Evolutionary conservation across 2,797 vertebrate species (phyloP).

Genomic region (Gymnodraco acuticeps): DNA sequence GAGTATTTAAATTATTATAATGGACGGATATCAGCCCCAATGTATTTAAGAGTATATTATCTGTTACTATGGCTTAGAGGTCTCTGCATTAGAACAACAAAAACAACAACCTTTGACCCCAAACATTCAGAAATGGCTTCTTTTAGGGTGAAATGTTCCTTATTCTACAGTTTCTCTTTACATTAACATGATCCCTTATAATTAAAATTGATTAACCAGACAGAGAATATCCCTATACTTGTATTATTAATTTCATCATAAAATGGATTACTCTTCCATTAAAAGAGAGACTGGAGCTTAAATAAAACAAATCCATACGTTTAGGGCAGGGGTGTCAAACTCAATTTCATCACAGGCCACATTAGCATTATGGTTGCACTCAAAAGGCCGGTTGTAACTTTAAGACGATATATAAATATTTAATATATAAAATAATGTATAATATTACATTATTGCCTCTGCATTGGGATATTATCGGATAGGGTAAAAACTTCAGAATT

Average conservation of each 20-base stretch:
- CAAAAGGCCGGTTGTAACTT: no score
- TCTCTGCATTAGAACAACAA: conserved; percentile 25
- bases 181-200: conserved; percentile 8
- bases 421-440: no score
- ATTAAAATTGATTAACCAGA: conserved; percentile 6
- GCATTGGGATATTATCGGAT: no score
- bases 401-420: no score
- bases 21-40: conserved; percentile 3
- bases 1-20: conserved; percentile 37
- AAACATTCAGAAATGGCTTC: not conserved
- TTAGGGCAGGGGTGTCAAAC: no score
- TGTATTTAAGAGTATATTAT: conserved; percentile 5
- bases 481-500: no score
- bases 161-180: not conserved
- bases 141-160: not conserved
- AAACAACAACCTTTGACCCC: not conserved
- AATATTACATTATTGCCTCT: no score
- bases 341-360: no score
- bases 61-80: conserved; percentile 7
- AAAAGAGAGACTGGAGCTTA: not conserved
- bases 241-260: conserved; percentile 1
- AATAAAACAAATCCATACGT: not conserved
- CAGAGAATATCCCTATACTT: not conserved
- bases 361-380: no score
- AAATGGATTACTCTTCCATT: conserved; percentile 6